Evolutionary conservation across 35 echinoderm and acorn worm species (phyloP).

Genomic region (Apostichopus parvimensis): DNA sequence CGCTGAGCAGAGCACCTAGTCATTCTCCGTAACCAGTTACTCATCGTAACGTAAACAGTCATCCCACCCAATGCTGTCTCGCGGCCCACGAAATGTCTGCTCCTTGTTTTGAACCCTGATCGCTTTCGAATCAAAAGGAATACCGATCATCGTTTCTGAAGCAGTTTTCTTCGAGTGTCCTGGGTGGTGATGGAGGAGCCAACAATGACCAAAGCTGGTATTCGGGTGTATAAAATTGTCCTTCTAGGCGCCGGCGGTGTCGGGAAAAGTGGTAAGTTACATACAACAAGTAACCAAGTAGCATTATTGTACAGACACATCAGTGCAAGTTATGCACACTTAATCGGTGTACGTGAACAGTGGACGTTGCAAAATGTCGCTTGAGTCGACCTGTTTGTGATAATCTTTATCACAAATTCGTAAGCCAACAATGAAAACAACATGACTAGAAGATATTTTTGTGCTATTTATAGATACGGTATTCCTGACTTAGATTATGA

Average conservation of each 20-base stretch:
- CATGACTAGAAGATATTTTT: no score
- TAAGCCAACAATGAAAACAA: no score
- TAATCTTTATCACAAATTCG: no score
- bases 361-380: no score
- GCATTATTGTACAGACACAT: background rate
- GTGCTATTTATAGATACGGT: no score
- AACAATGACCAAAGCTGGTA: slow-evolving; percentile 83
- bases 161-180: slow-evolving; percentile 8
- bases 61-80: background rate
- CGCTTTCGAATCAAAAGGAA: background rate
- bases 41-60: background rate
- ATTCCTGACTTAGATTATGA: no score
- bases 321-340: background rate
- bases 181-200: slow-evolving; percentile 54
- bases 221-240: slow-evolving; percentile 98
- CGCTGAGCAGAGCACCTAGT: background rate
- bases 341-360: background rate
- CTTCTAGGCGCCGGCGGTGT: slow-evolving; percentile 92
- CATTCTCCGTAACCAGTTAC: slow-evolving; percentile 5
- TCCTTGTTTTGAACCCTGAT: background rate
- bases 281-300: no score
- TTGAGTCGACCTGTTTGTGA: no score
- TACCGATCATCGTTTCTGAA: background rate
- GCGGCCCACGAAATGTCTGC: background rate
- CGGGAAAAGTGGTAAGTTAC: slow-evolving; percentile 94